Evolutionary conservation across 2,888 invertebrate species (phyloP).

Genomic region (Cepaea hortensis): DNA sequence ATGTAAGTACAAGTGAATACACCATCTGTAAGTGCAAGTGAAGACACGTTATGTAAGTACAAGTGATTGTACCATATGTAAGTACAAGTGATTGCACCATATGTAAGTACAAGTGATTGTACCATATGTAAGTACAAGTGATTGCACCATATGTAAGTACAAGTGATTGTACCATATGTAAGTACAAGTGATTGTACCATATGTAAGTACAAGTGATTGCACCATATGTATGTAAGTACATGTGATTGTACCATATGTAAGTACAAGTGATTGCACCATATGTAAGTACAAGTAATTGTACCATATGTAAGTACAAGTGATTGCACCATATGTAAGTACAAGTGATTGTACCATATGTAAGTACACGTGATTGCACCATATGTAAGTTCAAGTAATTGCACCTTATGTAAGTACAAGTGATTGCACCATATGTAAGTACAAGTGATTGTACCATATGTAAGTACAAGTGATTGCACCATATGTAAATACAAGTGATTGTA

Average conservation of each 20-base stretch:
- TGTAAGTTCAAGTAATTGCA: neutral
- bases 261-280: neutral
- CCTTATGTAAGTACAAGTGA: neutral
- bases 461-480: neutral
- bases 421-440: neutral
- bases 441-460: too few relatives aligned
- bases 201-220: too few relatives aligned
- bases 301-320: neutral
- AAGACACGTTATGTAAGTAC: neutral
- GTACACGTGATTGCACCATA: too few relatives aligned
- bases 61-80: neutral
- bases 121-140: constrained; percentile 8
- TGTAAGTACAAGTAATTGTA: neutral
- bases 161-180: too few relatives aligned
- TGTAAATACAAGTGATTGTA: neutral
- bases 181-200: too few relatives aligned
- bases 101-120: neutral
- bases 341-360: neutral
- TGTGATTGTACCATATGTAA: too few relatives aligned
- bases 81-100: too few relatives aligned
- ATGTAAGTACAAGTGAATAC: neutral
- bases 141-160: neutral
- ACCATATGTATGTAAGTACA: too few relatives aligned
- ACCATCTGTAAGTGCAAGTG: neutral
- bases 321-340: neutral